These are phyloP conservation scores for Ariopsis seemanni DNA, from an alignment of 2,113 vertebrate genomes.

Conservation along the genomic window DNA sequence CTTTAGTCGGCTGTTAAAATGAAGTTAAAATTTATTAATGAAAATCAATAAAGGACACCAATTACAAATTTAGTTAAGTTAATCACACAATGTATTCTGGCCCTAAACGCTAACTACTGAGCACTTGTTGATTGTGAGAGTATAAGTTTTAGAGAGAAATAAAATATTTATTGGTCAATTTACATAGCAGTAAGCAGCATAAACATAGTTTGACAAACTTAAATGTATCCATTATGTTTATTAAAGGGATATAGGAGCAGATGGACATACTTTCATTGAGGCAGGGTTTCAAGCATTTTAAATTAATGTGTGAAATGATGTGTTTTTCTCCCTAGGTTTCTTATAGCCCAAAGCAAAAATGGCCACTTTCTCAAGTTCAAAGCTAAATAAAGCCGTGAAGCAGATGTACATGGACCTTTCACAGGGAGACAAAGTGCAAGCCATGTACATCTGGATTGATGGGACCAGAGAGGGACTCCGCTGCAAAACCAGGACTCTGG, in stretches of 20 bases:
- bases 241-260: background rate
- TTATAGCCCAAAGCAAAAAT: slow-evolving; percentile 71
- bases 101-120: background rate
- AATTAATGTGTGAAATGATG: background rate
- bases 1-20: background rate
- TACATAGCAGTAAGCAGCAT: background rate
- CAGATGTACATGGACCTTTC: slow-evolving; percentile 89
- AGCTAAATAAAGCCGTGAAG: slow-evolving; percentile 87
- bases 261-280: background rate
- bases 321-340: slow-evolving; percentile 56
- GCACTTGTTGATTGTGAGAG: background rate
- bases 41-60: background rate
- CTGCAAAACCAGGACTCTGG: slow-evolving; percentile 90
- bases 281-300: background rate
- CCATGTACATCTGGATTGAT: slow-evolving; percentile 95
- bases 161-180: background rate
- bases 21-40: background rate
- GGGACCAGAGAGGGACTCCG: slow-evolving; percentile 88
- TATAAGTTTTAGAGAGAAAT: too few species aligned
- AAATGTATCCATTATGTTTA: background rate
- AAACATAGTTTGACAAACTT: background rate
- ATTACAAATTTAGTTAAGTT: background rate
- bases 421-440: slow-evolving; percentile 87
- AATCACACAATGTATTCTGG: background rate
- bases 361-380: slow-evolving; percentile 86